A percentile compares a stretch with the other conserved stretches of the same genome.
Evolutionary conservation across 2,888 invertebrate species (phyloP).

Genomic region (Galeopsomyia nigrocyanea): DNA sequence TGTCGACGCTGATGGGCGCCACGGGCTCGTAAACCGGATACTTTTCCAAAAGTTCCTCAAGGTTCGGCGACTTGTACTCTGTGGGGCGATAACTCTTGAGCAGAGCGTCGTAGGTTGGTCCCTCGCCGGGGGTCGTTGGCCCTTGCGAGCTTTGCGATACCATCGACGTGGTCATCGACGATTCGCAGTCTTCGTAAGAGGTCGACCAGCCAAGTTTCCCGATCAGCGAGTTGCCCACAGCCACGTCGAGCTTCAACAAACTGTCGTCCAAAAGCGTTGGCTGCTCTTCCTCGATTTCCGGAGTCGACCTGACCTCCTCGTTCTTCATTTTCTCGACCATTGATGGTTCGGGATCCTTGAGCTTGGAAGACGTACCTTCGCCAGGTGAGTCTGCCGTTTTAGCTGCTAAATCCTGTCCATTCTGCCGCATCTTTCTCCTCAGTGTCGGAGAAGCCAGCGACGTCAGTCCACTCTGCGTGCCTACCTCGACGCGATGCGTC

Average conservation of each 20-base stretch:
- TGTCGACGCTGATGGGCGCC: background rate
- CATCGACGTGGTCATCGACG: slow-evolving; percentile 70
- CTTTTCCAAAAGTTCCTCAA: slow-evolving; percentile 74
- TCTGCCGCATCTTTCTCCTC: background rate
- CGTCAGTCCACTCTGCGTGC: background rate
- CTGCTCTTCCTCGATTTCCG: slow-evolving; percentile 3
- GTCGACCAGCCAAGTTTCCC: slow-evolving; percentile 78
- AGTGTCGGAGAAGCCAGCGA: background rate
- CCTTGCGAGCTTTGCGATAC: slow-evolving; percentile 72
- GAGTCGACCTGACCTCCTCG: background rate
- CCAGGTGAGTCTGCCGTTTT: slow-evolving; percentile 1
- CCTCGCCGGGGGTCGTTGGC: slow-evolving; percentile 61
- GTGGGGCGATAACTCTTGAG: slow-evolving; percentile 73
- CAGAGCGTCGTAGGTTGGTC: slow-evolving; percentile 74
- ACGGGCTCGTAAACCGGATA: slow-evolving; percentile 47
- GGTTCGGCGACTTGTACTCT: slow-evolving; percentile 70
- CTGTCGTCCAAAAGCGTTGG: no score
- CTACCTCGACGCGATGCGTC: slow-evolving; percentile 1
- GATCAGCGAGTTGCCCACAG: slow-evolving; percentile 77
- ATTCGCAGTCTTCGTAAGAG: slow-evolving; percentile 71
- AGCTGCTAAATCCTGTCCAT: background rate
- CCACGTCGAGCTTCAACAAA: slow-evolving; percentile 45
- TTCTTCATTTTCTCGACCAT: slow-evolving; percentile 18
- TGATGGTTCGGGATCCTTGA: slow-evolving; percentile 15
- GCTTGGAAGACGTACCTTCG: background rate